Percentiles rank a stretch among this genome's conserved stretches.
Evolutionary conservation across 2,113 vertebrate genomes (phyloP).

Genomic region (Mandrillus leucophaeus): DNA sequence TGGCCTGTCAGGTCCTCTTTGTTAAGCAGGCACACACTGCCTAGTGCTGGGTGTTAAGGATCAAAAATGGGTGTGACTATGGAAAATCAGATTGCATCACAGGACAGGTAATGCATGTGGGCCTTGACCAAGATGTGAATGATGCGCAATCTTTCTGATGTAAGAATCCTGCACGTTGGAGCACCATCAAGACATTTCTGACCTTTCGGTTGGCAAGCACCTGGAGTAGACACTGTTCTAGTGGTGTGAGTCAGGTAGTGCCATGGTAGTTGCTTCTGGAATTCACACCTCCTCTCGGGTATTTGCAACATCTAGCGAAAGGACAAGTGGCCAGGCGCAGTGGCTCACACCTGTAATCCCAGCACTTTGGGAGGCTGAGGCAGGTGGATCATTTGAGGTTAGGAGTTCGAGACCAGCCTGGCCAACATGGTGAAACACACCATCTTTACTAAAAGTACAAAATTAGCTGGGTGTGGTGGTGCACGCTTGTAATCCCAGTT

Average conservation of each 20-base stretch:
- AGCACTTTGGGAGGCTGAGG: neutral
- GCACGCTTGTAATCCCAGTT: neutral
- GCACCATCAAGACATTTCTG: neutral
- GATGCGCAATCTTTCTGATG: neutral
- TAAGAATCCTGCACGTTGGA: neutral
- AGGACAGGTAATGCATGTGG: neutral
- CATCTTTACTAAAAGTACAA: neutral
- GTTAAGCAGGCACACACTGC: neutral
- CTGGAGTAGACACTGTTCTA: neutral
- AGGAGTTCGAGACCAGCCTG: neutral
- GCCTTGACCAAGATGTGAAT: neutral
- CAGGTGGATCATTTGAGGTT: neutral
- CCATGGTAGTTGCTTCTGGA: neutral
- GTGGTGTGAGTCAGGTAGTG: neutral
- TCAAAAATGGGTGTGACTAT: neutral
- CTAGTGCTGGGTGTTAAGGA: neutral
- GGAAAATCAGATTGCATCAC: neutral
- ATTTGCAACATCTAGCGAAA: neutral
- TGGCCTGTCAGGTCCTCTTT: neutral
- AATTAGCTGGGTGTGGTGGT: neutral
- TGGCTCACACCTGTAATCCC: neutral
- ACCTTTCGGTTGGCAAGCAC: neutral
- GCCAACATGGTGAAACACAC: neutral
- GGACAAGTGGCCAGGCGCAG: neutral
- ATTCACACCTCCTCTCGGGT: neutral